Percentiles rank a stretch among this genome's conserved stretches.
Evolutionary conservation across 2,797 vertebrate species (phyloP).

Genomic region (Leptoclinus maculatus): DNA sequence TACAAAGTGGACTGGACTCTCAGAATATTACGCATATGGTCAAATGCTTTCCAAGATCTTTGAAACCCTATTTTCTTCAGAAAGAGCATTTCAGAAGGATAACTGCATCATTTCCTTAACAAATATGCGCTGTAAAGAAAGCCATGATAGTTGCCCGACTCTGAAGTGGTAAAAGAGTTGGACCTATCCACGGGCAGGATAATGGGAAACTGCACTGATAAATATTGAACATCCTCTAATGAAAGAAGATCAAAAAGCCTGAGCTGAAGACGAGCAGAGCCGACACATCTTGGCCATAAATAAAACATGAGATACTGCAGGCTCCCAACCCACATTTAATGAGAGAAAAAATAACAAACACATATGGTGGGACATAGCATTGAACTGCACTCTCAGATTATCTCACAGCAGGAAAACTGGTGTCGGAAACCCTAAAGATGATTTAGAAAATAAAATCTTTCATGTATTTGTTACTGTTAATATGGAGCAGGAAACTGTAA

Average conservation of each 20-base stretch:
- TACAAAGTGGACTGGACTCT: slow-evolving; percentile 17
- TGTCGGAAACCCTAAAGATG: slow-evolving; percentile 53
- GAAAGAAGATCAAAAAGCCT: slow-evolving; percentile 84
- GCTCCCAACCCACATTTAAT: slow-evolving; percentile 80
- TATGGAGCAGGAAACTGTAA: slow-evolving; percentile 25
- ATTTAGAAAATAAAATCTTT: slow-evolving; percentile 48
- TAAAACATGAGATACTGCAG: slow-evolving; percentile 80
- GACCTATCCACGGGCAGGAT: slow-evolving; percentile 71
- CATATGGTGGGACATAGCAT: slow-evolving; percentile 70
- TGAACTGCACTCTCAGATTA: slow-evolving; percentile 57
- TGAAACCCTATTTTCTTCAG: slow-evolving; percentile 5
- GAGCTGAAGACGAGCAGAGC: slow-evolving; percentile 75
- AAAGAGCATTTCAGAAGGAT: slow-evolving; percentile 43
- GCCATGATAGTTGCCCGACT: slow-evolving; percentile 35
- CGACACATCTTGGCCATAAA: slow-evolving; percentile 77
- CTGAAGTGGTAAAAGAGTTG: slow-evolving; percentile 57
- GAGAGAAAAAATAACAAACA: slow-evolving; percentile 76
- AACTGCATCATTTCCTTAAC: slow-evolving; percentile 57
- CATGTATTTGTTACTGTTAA: slow-evolving; percentile 48
- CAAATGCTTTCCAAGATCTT: slow-evolving; percentile 21
- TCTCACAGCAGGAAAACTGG: slow-evolving; percentile 47
- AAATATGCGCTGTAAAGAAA: slow-evolving; percentile 58
- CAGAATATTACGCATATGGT: slow-evolving; percentile 4
- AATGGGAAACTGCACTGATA: slow-evolving; percentile 78
- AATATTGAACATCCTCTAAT: slow-evolving; percentile 84